Conservation (phyloP, 2,888 invertebrate genomes). For the Drosophila mimica region DNA sequence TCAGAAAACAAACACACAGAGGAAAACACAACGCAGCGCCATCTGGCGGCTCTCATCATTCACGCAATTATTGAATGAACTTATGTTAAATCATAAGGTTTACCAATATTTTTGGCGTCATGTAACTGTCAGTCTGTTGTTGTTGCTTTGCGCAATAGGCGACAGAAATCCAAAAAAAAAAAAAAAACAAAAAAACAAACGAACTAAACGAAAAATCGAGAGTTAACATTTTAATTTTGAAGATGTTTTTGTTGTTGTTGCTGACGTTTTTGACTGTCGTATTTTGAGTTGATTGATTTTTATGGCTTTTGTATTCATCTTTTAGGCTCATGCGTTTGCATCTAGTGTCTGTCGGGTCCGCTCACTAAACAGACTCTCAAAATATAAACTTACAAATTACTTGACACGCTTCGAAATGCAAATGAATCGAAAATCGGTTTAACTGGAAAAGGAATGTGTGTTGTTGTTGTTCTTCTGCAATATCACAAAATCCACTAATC, state of each 20-base stretch:
- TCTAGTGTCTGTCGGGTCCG: slow-evolving; percentile 8
- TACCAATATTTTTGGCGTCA: slow-evolving; percentile 59
- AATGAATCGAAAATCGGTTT: slow-evolving; percentile 21
- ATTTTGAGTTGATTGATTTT: slow-evolving; percentile 70
- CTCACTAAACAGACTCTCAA: slow-evolving; percentile 50
- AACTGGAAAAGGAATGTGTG: neutral
- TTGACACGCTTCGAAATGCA: slow-evolving; percentile 61
- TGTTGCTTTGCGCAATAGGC: slow-evolving; percentile 44
- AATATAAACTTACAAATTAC: slow-evolving; percentile 68
- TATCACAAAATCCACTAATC: neutral
- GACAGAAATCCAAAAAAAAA: slow-evolving; percentile 35
- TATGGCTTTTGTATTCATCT: slow-evolving; percentile 5
- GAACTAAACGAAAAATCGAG: slow-evolving; percentile 46
- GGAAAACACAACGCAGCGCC: slow-evolving; percentile 55
- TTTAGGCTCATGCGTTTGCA: slow-evolving; percentile 9
- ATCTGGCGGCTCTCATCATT: slow-evolving; percentile 45
- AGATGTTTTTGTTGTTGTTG: slow-evolving; percentile 9
- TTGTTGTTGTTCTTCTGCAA: neutral
- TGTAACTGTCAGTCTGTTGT: slow-evolving; percentile 71
- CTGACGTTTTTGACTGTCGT: slow-evolving; percentile 16
- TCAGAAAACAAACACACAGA: slow-evolving; percentile 8
- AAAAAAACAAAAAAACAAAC: no score
- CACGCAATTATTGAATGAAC: slow-evolving; percentile 75
- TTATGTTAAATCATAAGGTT: slow-evolving; percentile 73
- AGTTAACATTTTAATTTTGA: slow-evolving; percentile 70